Evolutionary conservation across 2,113 vertebrate genomes (phyloP), one percentile per base, ranked within the genome.

Genomic region (Bufo bufo): DNA sequence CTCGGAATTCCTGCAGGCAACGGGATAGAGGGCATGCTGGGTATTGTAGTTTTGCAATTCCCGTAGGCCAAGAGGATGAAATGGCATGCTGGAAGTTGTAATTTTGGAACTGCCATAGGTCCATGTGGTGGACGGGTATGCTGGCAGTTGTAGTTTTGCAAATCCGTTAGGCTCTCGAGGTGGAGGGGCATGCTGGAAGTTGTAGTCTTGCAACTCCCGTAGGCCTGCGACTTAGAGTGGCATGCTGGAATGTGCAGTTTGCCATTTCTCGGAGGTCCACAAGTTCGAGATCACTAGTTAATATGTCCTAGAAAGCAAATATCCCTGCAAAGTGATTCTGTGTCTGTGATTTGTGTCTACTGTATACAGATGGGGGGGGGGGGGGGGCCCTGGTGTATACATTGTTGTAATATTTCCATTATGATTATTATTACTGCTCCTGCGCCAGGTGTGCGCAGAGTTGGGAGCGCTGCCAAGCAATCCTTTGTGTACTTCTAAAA

Each of bases 371-470:
- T 66, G 59, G 81, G 43, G 56, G 8, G 45, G 43, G 56, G 8
- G 45, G n/a, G 58, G 61, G 59, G 52, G 14, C 47, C 43, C 43
- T 65, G 43, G 19, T 69, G 81, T 82, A 82, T 49, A 69, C 45
- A 14, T 49, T 20, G 20, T 50, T 65, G 81, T 61, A 82, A 82
- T 47, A 84, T 84, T 69, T 49, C 13, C 49, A 52, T 71, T 33
- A 74, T 12, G 16, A 49, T 11, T 58, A 11, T 3, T 43, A n/a
- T 47, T 33, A 33, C 49, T 47, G 19, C 63, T 50, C 33, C 58
- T 86, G 75, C 74, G 23, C 85, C 85, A 86, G 85, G 85, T 77
- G 85, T 77, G 74, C 33, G 59, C 8, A 65, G 47, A 1, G 47
- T 52, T 54, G 56, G 71, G 84, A 20, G 12, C 13, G 12, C 72